Conservation (phyloP, 2,113 vertebrate species). For the Setophaga coronata region DNA sequence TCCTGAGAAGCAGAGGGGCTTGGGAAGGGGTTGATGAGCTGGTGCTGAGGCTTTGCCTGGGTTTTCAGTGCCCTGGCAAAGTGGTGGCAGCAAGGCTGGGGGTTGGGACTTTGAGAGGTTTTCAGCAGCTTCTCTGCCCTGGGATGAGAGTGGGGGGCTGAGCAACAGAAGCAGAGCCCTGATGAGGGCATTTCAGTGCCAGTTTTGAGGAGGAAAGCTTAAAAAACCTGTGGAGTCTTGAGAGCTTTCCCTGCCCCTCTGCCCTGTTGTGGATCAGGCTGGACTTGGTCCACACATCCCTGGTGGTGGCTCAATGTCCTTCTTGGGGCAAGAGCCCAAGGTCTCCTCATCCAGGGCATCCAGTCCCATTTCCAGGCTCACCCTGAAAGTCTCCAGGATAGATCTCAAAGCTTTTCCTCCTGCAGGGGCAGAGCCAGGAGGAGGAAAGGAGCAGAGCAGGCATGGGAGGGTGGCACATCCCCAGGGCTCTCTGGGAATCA, state of each 20-base stretch:
- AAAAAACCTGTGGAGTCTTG: neutral
- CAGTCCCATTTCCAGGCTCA: neutral
- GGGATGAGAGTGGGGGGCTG: fast-evolving
- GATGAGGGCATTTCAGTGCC: fast-evolving
- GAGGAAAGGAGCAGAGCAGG: too few relatives aligned
- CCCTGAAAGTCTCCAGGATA: neutral
- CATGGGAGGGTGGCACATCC: neutral
- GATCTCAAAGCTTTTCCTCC: neutral
- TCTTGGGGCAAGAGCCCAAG: fast-evolving
- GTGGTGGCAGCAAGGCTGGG: neutral
- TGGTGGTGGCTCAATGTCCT: fast-evolving
- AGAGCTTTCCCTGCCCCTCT: neutral
- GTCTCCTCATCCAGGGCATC: neutral
- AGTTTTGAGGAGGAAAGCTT: neutral
- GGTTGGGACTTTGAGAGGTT: neutral
- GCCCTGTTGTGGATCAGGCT: fast-evolving
- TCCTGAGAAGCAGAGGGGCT: neutral
- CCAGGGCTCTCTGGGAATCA: neutral
- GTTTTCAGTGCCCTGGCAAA: neutral
- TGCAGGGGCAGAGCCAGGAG: neutral
- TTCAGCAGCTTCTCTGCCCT: neutral
- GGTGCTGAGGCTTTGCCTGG: neutral
- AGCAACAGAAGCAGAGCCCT: neutral
- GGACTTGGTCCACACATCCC: neutral
- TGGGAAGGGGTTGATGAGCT: neutral